Percentiles rank a stretch among this genome's conserved stretches.
These are phyloP conservation scores for Syrphus vitripennis DNA, from an alignment of 2,888 invertebrate genomes.

Conservation along the genomic window DNA sequence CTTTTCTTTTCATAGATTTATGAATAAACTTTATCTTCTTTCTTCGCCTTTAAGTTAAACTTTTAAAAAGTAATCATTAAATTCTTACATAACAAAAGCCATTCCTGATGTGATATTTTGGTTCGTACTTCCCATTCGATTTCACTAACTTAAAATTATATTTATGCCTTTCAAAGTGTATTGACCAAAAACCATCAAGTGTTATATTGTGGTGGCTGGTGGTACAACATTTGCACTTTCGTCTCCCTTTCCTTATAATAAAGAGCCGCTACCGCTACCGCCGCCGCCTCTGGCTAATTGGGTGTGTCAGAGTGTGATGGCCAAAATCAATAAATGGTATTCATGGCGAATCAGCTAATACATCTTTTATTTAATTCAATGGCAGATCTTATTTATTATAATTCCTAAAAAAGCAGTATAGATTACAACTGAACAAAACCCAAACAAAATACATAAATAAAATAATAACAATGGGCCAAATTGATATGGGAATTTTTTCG, in stretches of 20 bases:
- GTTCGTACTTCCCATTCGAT: slow-evolving; percentile 61
- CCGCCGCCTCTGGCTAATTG: not conserved
- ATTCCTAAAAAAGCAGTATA: not conserved
- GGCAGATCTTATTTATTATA: not conserved
- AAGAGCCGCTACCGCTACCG: not conserved
- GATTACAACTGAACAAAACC: not conserved
- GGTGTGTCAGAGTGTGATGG: slow-evolving; percentile 3
- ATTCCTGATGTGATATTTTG: not conserved
- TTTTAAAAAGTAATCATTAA: not conserved
- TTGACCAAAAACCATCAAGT: not conserved
- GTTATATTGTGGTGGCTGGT: too few relatives aligned
- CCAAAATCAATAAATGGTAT: slow-evolving; percentile 36
- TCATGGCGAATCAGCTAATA: slow-evolving; percentile 46
- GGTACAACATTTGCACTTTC: not conserved
- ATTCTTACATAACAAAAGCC: not conserved
- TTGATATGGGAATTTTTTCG: not conserved
- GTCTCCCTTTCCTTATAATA: not conserved
- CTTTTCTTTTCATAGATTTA: not conserved
- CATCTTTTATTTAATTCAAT: slow-evolving; percentile 6
- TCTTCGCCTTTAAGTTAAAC: not conserved
- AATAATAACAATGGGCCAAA: not conserved
- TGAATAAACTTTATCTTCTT: not conserved
- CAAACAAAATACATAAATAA: not conserved
- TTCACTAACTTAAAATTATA: slow-evolving; percentile 28
- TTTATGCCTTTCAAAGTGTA: not conserved